Percentiles rank a stretch among this genome's conserved stretches.
phyloP scores from a whole-genome alignment of 2,888 invertebrate species.

The Acrocera orbiculus region DNA sequence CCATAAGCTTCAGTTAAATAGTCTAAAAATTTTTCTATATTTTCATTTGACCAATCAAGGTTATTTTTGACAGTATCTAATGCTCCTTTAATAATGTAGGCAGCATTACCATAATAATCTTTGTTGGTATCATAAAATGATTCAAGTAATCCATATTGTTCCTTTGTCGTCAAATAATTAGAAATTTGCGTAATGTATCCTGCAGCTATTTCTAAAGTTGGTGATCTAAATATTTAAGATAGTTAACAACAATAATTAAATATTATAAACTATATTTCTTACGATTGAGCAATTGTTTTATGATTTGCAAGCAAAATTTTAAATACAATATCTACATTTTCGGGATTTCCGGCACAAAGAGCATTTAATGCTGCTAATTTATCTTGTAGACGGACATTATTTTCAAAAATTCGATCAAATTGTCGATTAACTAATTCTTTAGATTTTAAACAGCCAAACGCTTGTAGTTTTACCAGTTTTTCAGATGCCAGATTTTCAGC shows the following conservation, averaged over 20 bases:
- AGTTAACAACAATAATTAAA: background rate
- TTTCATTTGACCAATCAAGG: conserved; percentile 20
- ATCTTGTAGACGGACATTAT: conserved; percentile 26
- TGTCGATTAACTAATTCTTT: conserved; percentile 34
- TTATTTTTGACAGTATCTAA: conserved; percentile 21
- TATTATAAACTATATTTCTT: conserved; percentile 15
- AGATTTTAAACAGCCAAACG: conserved; percentile 49
- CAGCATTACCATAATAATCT: conserved; percentile 18
- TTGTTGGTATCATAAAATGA: conserved; percentile 18
- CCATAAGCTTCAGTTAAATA: conserved; percentile 13
- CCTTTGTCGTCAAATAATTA: conserved; percentile 23
- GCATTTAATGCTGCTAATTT: conserved; percentile 26
- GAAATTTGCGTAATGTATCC: conserved; percentile 24
- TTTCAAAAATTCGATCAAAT: conserved; percentile 33
- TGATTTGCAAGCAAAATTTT: conserved; percentile 28
- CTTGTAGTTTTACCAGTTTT: conserved; percentile 42
- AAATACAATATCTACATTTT: conserved; percentile 37
- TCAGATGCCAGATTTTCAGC: conserved; percentile 47
- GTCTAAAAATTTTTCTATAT: conserved; percentile 16
- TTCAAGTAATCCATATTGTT: conserved; percentile 17
- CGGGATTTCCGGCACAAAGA: conserved; percentile 36
- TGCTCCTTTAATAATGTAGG: conserved; percentile 17
- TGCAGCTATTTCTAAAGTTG: conserved; percentile 22
- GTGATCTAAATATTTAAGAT: conserved; percentile 19
- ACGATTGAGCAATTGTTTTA: conserved; percentile 19